Base-by-base conservation (phyloP, 2,113 vertebrate genomes). In the Prionailurus viverrinus region DNA sequence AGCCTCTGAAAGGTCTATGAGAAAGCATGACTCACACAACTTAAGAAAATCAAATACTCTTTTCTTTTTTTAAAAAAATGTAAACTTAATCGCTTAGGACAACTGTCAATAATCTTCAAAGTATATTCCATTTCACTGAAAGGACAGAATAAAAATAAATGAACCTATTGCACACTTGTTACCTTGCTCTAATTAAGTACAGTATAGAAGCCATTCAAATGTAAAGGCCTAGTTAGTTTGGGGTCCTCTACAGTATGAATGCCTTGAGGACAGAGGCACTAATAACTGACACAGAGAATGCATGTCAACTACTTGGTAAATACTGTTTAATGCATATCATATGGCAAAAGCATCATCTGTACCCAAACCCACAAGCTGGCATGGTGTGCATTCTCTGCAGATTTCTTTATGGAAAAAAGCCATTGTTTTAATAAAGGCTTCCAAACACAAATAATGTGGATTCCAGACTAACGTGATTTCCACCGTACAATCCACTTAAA, bases 1-100 rank as follows among this genome's bases (percentile, higher is more conserved):
- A 25, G 7, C 21, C 21, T 45, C 73, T 63, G 36, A 76, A 33
- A 69, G 6, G 25, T 68, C 63, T 36, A 73, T 80, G 41, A 93
- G 45, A 84, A 96, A 88, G 4, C 19, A 25, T 69, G 79, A 74
- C 55, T 94, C 65, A 94, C 16, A 68, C n/a, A 94, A 82, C 45
- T 89, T 73, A 96, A 92, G 48, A 92, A 97, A 94, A 89, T 73
- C 21, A 94, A 96, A 58, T 16, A 68, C 3, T 58, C n/a, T n/a
- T 87, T 80, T 55, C 58, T 61, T 16, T 53, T 58, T 61, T 23
- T 1, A 9, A 13, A 27, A 81, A 94, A 78, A 68, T 33, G 55
- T 53, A 79, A 86, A 82, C 25, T 95, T 96, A 71, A 33, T 39
- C 93, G 58, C 51, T 88, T 95, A 96, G 91, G 41, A 90, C 15